A percentile compares a stretch with the other conserved stretches of the same genome.
These are phyloP conservation scores for Rotaria macrura DNA, from an alignment of 2,888 invertebrate genomes.

Conservation along the genomic window DNA sequence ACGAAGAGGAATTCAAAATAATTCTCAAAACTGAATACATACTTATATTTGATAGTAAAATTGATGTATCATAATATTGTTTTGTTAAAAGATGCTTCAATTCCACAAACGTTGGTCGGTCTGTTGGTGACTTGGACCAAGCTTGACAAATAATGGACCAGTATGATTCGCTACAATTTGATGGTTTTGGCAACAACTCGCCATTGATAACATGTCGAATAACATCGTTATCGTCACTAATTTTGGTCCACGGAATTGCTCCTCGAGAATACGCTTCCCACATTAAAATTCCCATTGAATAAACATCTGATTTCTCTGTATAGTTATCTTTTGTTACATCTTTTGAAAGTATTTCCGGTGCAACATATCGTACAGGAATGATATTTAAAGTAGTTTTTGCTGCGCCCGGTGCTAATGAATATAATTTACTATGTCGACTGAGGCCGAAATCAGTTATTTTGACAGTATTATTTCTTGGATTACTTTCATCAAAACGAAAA, in stretches of 20 bases:
- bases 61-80: no score
- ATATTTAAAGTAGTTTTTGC: background rate
- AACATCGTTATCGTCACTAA: background rate
- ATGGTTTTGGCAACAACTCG: no score
- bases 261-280: background rate
- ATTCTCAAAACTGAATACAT: no score
- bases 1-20: no score
- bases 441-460: background rate
- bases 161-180: no score
- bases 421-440: background rate
- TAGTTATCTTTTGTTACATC: background rate
- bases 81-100: no score
- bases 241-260: background rate
- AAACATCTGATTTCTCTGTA: background rate
- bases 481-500: background rate
- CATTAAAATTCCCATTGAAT: background rate
- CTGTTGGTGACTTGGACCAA: no score
- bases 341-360: background rate
- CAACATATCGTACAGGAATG: background rate
- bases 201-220: no score
- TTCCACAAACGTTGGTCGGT: no score
- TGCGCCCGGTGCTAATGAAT: background rate
- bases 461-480: background rate
- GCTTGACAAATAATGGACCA: no score
- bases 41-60: no score